A percentile compares a stretch with the other conserved stretches of the same genome.
These are phyloP conservation scores for Rhynchophorus ferrugineus DNA, from an alignment of 1,140 invertebrate species.

Conservation along the genomic window DNA sequence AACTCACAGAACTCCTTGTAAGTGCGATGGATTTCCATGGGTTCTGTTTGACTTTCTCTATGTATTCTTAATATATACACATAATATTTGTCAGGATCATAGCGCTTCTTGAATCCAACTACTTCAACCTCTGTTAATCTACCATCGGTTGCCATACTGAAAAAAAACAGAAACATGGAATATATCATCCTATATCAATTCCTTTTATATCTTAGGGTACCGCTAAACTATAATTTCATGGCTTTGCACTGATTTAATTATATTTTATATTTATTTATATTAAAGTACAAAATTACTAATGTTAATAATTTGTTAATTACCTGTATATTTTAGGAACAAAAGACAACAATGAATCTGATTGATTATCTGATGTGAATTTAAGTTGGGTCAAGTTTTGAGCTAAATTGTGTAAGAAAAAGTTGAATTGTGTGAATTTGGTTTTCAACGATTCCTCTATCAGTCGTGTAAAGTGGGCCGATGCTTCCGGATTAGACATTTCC, in stretches of 20 bases:
- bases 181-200: no score
- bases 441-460: constrained; percentile 87
- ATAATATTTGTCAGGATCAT: constrained; percentile 97
- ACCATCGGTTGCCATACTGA: constrained; percentile 83
- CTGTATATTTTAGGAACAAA: constrained; percentile 92
- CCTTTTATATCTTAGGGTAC: no score
- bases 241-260: no score
- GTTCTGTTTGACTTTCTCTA: constrained; percentile 74
- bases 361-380: constrained; percentile 78
- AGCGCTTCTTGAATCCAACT: constrained; percentile 86
- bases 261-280: no score
- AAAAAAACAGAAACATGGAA: no score
- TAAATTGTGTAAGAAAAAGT: constrained; percentile 96
- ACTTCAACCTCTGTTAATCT: constrained; percentile 79
- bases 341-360: constrained; percentile 74
- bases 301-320: no score
- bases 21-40: constrained; percentile 80
- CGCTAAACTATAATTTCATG: no score
- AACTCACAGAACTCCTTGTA: constrained; percentile 97
- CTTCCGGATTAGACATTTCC: constrained; percentile 81
- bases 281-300: no score
- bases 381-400: constrained; percentile 88
- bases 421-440: constrained; percentile 87
- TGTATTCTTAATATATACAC: constrained; percentile 88
- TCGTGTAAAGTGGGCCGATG: constrained; percentile 83